A percentile compares a stretch with the other conserved stretches of the same genome.
Evolutionary conservation across 2,113 vertebrate species (phyloP).

Genomic region (Lagopus muta): DNA sequence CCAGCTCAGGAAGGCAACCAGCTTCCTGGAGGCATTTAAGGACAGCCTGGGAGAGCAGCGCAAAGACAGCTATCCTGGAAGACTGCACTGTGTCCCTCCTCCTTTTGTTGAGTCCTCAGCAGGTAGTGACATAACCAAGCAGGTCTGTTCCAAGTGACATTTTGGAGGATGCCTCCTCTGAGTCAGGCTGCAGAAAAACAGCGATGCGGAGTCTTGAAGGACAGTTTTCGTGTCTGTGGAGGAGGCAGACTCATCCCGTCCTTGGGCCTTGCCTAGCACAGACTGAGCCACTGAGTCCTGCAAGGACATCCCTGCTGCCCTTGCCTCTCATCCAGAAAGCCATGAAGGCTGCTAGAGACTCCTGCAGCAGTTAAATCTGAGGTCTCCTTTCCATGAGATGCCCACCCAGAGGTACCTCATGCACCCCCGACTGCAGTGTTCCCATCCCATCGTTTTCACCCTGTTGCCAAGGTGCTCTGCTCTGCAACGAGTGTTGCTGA

Average conservation of each 20-base stretch:
- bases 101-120: background rate
- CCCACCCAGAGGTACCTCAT: background rate
- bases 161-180: constrained; percentile 60
- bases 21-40: background rate
- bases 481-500: constrained; percentile 11
- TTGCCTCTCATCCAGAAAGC: background rate
- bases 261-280: background rate
- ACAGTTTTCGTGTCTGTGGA: constrained; percentile 37
- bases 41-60: background rate
- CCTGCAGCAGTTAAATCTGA: background rate
- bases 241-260: constrained; percentile 40
- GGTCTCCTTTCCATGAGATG: background rate
- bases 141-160: constrained; percentile 42
- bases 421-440: background rate
- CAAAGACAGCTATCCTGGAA: constrained; percentile 11
- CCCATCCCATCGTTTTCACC: background rate
- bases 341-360: background rate
- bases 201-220: constrained; percentile 46
- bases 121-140: constrained; percentile 45
- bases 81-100: background rate
- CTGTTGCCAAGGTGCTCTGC: constrained; percentile 50
- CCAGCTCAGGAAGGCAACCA: background rate
- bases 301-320: background rate
- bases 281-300: background rate
- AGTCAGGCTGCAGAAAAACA: constrained; percentile 63